phyloP scores from a whole-genome alignment of 2,113 vertebrate species.

The Tautogolabrus adspersus region DNA sequence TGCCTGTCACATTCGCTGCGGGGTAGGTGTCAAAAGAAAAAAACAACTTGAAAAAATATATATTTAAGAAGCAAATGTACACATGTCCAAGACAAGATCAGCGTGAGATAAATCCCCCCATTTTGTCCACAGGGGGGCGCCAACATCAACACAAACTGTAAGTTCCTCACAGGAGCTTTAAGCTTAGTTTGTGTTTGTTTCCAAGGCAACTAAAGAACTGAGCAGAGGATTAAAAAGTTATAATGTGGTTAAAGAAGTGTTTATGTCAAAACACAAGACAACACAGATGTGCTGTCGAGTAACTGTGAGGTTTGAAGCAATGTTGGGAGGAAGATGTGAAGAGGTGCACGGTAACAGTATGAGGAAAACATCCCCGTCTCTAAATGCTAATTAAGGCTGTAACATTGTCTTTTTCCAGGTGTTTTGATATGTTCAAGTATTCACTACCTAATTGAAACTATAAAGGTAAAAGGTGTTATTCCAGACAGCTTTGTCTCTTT shows the following conservation, averaged over 20 bases:
- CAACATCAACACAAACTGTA: no score
- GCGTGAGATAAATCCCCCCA: no score
- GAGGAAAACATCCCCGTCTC: background rate
- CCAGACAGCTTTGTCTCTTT: no score
- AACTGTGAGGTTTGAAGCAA: background rate
- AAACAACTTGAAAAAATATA: no score
- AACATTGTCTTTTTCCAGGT: background rate
- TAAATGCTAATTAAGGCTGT: no score
- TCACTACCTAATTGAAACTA: background rate
- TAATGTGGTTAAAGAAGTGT: background rate
- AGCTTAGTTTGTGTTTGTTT: background rate
- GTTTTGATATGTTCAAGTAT: background rate
- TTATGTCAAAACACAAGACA: background rate
- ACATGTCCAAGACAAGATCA: no score
- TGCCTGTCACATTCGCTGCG: no score
- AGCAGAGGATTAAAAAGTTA: background rate
- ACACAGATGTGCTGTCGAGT: slow-evolving; percentile 8
- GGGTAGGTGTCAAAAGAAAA: no score
- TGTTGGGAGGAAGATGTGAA: background rate
- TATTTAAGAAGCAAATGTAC: no score
- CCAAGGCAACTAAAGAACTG: background rate
- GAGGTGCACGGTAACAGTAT: background rate
- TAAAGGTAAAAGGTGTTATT: no score
- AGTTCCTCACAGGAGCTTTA: no score
- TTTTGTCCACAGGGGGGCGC: no score